Percentiles rank a stretch among this genome's conserved stretches.
These are phyloP conservation scores for Arctopsyche grandis DNA, from an alignment of 1,140 invertebrate genomes.

Conservation along the genomic window DNA sequence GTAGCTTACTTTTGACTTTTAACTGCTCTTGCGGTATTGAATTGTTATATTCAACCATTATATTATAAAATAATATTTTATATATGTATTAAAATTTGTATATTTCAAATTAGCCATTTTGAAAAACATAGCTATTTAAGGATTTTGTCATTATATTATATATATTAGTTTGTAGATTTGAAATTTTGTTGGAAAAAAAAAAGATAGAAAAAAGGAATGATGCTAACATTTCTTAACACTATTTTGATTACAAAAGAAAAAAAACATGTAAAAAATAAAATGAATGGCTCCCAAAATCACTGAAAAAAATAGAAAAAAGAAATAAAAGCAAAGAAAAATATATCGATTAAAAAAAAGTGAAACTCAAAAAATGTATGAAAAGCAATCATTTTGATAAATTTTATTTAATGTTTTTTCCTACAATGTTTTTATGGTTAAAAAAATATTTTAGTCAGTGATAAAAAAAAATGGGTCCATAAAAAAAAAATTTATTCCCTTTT, in stretches of 20 bases:
- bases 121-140: background rate
- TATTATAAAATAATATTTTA: constrained; percentile 1
- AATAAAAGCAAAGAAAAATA: constrained; percentile 40
- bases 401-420: constrained; percentile 48
- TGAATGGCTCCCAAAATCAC: constrained; percentile 39
- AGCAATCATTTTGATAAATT: constrained; percentile 41
- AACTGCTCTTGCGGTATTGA: background rate
- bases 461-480: constrained; percentile 46
- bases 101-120: constrained; percentile 40
- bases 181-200: constrained; percentile 46
- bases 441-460: constrained; percentile 42
- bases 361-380: constrained; percentile 28
- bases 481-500: constrained; percentile 28
- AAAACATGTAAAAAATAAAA: constrained; percentile 45
- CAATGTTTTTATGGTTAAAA: constrained; percentile 39
- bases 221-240: constrained; percentile 42
- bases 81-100: constrained; percentile 2
- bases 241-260: constrained; percentile 51
- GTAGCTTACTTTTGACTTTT: background rate
- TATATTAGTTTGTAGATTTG: constrained; percentile 1
- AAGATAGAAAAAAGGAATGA: constrained; percentile 26
- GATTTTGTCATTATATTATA: constrained; percentile 31
- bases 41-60: constrained; percentile 1
- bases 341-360: constrained; percentile 15
- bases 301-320: constrained; percentile 39